A percentile compares a stretch with the other conserved stretches of the same genome.
phyloP scores from a whole-genome alignment of 2,888 invertebrate species.

The Antitype chi region DNA sequence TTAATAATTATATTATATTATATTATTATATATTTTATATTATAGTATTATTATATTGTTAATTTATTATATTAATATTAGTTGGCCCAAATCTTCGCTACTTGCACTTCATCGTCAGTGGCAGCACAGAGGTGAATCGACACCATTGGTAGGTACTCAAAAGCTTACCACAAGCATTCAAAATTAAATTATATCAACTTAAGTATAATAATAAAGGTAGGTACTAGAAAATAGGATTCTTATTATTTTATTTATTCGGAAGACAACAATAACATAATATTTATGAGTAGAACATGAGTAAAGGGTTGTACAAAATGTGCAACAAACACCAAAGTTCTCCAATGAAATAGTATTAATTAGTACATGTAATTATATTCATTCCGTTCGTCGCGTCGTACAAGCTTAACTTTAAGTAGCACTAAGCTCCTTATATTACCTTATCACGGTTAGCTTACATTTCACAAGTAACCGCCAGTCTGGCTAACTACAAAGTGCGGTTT shows the following conservation, averaged over 20 bases:
- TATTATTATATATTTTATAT: no score
- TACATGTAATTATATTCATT: neutral
- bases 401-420: neutral
- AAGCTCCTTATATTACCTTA: slow-evolving; percentile 1
- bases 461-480: slow-evolving; percentile 21
- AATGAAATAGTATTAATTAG: no score
- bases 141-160: neutral
- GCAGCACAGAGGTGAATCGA: neutral
- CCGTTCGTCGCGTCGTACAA: neutral
- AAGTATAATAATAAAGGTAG: neutral
- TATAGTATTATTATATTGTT: no score
- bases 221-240: neutral
- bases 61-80: no score
- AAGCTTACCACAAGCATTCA: neutral
- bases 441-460: slow-evolving; percentile 14
- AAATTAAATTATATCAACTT: neutral
- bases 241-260: no score
- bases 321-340: no score
- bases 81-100: no score
- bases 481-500: slow-evolving; percentile 21
- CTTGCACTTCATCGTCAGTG: no score
- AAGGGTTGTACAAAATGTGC: no score
- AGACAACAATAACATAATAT: no score
- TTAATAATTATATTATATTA: no score
- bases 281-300: no score